These are phyloP conservation scores for Leguminivora glycinivorella DNA, from an alignment of 1,140 invertebrate species.

Conservation along the genomic window DNA sequence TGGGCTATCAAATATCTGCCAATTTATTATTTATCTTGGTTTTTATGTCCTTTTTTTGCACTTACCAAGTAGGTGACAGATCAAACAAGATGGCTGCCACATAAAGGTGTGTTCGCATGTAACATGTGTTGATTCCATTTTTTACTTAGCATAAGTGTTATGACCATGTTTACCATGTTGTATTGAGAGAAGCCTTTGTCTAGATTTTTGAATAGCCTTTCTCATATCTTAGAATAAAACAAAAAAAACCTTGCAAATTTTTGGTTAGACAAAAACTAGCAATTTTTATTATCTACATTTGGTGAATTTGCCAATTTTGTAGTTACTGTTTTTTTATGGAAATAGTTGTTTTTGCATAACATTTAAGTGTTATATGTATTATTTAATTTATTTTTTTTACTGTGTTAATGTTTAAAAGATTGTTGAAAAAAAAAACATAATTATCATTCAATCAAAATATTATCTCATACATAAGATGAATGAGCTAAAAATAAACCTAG, in stretches of 20 bases:
- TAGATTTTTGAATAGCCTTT: no score
- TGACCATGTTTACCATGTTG: slow-evolving; percentile 18
- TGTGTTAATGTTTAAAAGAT: not conserved
- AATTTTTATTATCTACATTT: no score
- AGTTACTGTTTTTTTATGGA: no score
- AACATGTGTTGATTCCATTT: slow-evolving; percentile 23
- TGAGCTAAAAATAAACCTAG: not conserved
- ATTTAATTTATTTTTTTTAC: no score
- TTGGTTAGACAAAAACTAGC: no score
- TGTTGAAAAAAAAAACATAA: not conserved
- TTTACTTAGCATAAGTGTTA: slow-evolving; percentile 26
- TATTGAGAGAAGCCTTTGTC: not conserved
- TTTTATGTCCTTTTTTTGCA: no score
- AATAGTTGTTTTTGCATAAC: no score
- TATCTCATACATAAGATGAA: no score
- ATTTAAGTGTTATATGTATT: not conserved
- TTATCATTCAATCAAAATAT: no score
- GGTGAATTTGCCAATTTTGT: no score
- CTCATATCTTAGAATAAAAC: not conserved
- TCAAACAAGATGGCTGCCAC: not conserved
- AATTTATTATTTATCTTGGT: no score
- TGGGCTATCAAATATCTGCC: no score
- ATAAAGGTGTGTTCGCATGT: not conserved
- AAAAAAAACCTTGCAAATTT: not conserved
- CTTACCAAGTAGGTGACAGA: not conserved